Conservation (phyloP, 2,797 vertebrate genomes). For the Rhinogobio ventralis region DNA sequence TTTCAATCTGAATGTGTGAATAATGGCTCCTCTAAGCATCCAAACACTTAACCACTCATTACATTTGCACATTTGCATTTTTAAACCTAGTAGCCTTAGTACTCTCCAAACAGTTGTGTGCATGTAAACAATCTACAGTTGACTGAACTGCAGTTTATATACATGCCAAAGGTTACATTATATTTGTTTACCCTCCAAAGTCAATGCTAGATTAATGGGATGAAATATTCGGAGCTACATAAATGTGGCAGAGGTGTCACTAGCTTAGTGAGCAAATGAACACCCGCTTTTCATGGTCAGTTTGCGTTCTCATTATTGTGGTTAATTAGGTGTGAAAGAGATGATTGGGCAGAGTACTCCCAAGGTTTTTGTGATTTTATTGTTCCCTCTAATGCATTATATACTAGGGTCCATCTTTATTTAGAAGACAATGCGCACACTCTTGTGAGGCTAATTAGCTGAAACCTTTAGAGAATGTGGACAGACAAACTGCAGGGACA, state of each 20-base stretch:
- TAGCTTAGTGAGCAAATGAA: constrained; percentile 21
- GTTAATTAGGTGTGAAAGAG: constrained; percentile 68
- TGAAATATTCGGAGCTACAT: background rate
- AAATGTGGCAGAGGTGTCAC: background rate
- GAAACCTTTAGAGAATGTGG: constrained; percentile 2
- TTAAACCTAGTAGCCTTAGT: constrained; percentile 18
- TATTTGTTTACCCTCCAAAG: background rate
- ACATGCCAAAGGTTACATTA: background rate
- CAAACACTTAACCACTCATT: constrained; percentile 14
- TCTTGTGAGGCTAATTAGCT: constrained; percentile 29
- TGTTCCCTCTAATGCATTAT: constrained; percentile 68
- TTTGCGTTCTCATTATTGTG: constrained; percentile 66
- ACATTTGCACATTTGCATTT: constrained; percentile 42
- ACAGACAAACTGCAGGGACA: background rate
- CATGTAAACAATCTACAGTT: background rate
- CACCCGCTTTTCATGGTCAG: constrained; percentile 45
- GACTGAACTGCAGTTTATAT: background rate
- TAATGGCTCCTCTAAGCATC: background rate
- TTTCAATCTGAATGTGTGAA: constrained; percentile 22
- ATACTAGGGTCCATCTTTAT: constrained; percentile 24
- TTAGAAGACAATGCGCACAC: constrained; percentile 25
- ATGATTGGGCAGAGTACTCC: constrained; percentile 63
- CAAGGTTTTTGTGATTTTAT: constrained; percentile 66
- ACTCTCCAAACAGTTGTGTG: background rate
- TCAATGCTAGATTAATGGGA: background rate